These are phyloP conservation scores for Acronicta psi DNA, from an alignment of 2,888 invertebrate genomes.

Conservation along the genomic window DNA sequence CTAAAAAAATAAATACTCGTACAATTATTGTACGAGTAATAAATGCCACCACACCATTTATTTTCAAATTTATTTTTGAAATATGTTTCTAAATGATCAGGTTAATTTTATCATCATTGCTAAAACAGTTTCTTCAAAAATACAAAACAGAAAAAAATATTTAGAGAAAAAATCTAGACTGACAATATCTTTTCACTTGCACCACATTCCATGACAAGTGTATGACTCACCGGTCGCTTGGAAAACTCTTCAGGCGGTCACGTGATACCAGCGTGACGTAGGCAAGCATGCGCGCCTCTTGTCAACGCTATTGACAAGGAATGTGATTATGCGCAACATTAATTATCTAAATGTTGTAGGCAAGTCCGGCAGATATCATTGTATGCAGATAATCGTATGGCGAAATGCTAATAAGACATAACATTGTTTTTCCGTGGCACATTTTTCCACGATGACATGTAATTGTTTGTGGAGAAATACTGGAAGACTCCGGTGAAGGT, in stretches of 20 bases:
- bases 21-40: no score
- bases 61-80: no score
- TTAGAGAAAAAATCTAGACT: background rate
- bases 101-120: no score
- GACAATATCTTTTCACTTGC: conserved; percentile 41
- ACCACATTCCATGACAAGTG: conserved; percentile 45
- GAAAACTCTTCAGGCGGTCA: conserved; percentile 80
- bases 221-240: conserved; percentile 74
- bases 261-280: conserved; percentile 70
- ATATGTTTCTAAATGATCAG: no score
- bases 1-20: no score
- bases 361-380: conserved; percentile 27
- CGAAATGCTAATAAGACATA: conserved; percentile 11
- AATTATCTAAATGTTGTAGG: conserved; percentile 38
- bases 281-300: conserved; percentile 59
- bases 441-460: background rate
- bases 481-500: background rate
- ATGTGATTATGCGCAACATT: conserved; percentile 58
- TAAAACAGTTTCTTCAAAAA: no score
- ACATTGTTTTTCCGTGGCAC: conserved; percentile 11
- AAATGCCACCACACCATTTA: no score
- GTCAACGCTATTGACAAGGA: conserved; percentile 60
- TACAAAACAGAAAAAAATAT: no score
- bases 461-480: conserved; percentile 1
- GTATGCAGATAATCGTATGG: conserved; percentile 41